Evolutionary conservation across 2,113 vertebrate species (phyloP).

Genomic region (Girardinichthys multiradiatus): DNA sequence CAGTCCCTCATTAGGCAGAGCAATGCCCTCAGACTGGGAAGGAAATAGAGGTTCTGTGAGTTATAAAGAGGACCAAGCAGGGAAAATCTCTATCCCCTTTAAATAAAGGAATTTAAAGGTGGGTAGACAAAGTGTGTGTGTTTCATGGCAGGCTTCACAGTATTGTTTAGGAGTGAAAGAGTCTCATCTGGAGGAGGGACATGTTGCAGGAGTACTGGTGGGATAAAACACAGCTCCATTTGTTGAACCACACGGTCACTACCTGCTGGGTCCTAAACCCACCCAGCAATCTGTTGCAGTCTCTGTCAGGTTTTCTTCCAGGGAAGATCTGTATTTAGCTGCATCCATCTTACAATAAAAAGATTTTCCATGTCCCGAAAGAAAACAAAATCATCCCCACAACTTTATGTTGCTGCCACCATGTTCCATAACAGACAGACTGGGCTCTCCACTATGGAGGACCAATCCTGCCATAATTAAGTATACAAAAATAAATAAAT

Average conservation of each 20-base stretch:
- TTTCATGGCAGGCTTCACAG: slow-evolving; percentile 37
- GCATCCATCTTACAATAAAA: neutral
- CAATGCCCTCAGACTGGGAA: slow-evolving; percentile 17
- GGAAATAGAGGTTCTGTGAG: slow-evolving; percentile 10
- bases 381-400: neutral
- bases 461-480: no score
- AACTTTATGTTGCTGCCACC: no score
- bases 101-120: slow-evolving; percentile 9
- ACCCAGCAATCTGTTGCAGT: neutral
- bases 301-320: no score
- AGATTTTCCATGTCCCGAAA: neutral
- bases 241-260: slow-evolving; percentile 58
- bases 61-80: neutral
- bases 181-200: slow-evolving; percentile 44
- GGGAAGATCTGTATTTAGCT: no score
- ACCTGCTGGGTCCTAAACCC: slow-evolving; percentile 59
- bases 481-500: no score
- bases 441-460: no score
- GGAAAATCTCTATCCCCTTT: neutral
- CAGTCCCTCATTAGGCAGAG: slow-evolving; percentile 37
- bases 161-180: slow-evolving; percentile 65
- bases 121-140: slow-evolving; percentile 27
- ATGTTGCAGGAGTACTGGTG: slow-evolving; percentile 44
- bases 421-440: no score
- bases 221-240: slow-evolving; percentile 56